Evolutionary conservation across 2,797 vertebrate genomes (phyloP), one percentile per base, ranked within the genome.

Genomic region (Aldrovandia affinis): DNA sequence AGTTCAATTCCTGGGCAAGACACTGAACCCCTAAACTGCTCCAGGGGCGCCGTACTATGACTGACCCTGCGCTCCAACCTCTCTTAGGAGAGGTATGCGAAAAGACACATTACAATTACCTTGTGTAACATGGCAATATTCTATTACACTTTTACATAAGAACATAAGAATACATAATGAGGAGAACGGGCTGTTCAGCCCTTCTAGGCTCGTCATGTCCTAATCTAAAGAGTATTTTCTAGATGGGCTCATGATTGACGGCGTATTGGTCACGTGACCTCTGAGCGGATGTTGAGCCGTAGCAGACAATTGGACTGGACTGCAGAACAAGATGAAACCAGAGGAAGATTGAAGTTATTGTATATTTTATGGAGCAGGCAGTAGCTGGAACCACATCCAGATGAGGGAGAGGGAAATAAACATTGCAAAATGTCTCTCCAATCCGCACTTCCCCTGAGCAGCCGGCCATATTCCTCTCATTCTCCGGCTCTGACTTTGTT

Each of bases 401-500:
- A 44, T 77, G 39, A 18, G 36, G 42, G 36, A 73, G 36, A 77
- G 2, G 42, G 42, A 15, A 57, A 57, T 10, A 75, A 42, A 44
- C 8, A 68, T 47, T 2, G 42, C 20, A 77, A 44, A 47, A 77
- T 77, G 47, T 77, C 42, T 77, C 39, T 77, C 22, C 22, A 77
- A 18, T 8, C 39, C 73, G 44, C 42, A 33, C 39, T 70, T 80
- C 61, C 77, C 10, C 70, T 22, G 33, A 33, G 22, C 83, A 55
- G 57, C 63, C 63, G 79, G 73, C 73, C 39, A 25, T 30, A 52
- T 79, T 63, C 50, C 50, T 78, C 42, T 59, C 5, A 81, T 70
- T 39, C 70, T 84, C 50, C 44, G n/a, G 54, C 36, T 42, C 59
- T 52, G 86, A 87, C 83, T 82, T 86, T 89, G 86, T 87, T 86